Evolutionary conservation across 2,797 vertebrate species (phyloP).

Genomic region (Momotus momota): DNA sequence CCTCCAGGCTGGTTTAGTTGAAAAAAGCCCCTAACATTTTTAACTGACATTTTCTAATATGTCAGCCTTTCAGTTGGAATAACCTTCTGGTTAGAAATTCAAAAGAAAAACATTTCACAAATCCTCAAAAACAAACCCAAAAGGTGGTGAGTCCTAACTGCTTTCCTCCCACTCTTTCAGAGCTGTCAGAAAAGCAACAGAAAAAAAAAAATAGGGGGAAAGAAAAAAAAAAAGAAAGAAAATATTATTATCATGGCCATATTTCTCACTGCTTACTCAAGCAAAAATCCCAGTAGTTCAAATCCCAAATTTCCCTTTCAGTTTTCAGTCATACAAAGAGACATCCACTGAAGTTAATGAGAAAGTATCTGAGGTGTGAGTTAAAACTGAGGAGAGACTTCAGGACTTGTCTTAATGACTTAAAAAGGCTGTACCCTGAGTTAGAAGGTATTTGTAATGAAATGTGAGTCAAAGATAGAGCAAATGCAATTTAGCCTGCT

Average conservation of each 20-base stretch:
- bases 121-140: conserved; percentile 23
- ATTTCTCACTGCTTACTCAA: conserved; percentile 44
- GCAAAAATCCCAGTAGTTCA: conserved; percentile 37
- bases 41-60: conserved; percentile 25
- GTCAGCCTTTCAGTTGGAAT: conserved; percentile 16
- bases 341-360: conserved; percentile 34
- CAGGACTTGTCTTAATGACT: conserved; percentile 39
- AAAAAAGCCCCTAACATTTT: not conserved
- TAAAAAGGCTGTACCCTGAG: conserved; percentile 1
- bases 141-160: not conserved
- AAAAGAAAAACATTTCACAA: conserved; percentile 22
- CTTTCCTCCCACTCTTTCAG: conserved; percentile 43
- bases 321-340: conserved; percentile 33
- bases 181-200: conserved; percentile 47
- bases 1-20: not conserved
- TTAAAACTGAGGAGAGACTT: conserved; percentile 42
- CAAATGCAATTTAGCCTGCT: conserved; percentile 36
- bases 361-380: not conserved
- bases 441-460: conserved; percentile 30
- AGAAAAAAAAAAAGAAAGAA: not conserved
- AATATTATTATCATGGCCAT: conserved; percentile 23
- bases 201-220: not conserved
- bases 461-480: conserved; percentile 11
- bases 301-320: conserved; percentile 32
- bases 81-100: not conserved